A percentile compares a stretch with the other conserved stretches of the same genome.
Evolutionary conservation across 2,797 vertebrate species (phyloP).

Genomic region (Silurus lanzhouensis): DNA sequence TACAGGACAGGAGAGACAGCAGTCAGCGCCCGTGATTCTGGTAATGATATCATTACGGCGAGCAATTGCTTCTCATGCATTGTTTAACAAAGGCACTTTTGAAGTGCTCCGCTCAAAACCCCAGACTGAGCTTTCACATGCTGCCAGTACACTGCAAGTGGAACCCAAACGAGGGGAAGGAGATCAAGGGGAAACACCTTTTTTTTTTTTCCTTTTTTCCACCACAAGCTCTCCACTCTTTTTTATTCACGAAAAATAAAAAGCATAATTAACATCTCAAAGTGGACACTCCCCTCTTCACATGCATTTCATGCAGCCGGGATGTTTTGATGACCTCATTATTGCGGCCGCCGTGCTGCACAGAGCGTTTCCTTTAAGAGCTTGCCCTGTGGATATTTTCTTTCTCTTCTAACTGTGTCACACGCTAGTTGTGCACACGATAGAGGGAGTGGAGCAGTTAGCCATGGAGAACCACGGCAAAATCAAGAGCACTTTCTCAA

Average conservation of each 20-base stretch:
- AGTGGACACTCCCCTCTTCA: constrained; percentile 34
- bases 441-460: constrained; percentile 25
- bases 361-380: constrained; percentile 41
- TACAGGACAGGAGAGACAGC: constrained; percentile 50
- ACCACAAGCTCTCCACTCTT: constrained; percentile 32
- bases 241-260: constrained; percentile 39
- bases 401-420: constrained; percentile 46
- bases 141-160: constrained; percentile 34
- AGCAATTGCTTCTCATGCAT: constrained; percentile 57
- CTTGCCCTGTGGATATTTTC: constrained; percentile 44
- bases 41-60: constrained; percentile 57
- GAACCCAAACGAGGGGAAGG: constrained; percentile 46
- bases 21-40: constrained; percentile 55
- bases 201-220: constrained; percentile 9
- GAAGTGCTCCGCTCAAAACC: constrained; percentile 50
- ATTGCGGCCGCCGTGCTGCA: constrained; percentile 33
- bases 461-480: constrained; percentile 15
- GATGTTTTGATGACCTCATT: constrained; percentile 50
- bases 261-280: constrained; percentile 43
- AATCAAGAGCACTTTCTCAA: constrained; percentile 29
- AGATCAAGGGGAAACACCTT: constrained; percentile 55
- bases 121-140: constrained; percentile 48
- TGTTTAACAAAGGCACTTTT: constrained; percentile 60
- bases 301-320: constrained; percentile 20
- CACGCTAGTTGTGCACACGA: constrained; percentile 29